Base-by-base conservation (phyloP, 2,797 vertebrate genomes). In the Sparus aurata region DNA sequence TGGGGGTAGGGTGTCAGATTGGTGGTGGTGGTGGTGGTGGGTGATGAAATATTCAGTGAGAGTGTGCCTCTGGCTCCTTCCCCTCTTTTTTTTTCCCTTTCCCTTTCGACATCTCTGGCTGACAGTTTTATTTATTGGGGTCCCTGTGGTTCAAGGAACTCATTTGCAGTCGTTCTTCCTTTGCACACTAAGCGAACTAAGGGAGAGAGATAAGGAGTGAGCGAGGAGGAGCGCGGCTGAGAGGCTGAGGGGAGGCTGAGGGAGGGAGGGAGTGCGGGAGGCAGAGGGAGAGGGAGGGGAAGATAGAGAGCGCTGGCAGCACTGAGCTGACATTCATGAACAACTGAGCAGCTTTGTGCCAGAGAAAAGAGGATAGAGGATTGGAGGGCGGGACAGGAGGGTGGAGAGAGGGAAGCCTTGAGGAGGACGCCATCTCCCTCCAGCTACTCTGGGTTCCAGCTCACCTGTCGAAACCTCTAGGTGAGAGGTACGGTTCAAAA, bases 1-100 rank as follows among this genome's bases (percentile, higher is more conserved):
- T 92, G 90, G 92, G 91, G 92, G 90, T 82, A 91, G 93, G 92
- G 88, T 93, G 91, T 93, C 91, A 93, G 86, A 84, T 83, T 80
- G 82, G 62, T 84, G 82, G 83, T 82, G 82, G 62, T 84, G 82
- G 83, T 82, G 54, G 67, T 34, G 50, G 47, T 69, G 94, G 88
- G 90, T 95, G 94, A 95, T 96, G 93, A 96, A 95, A 96, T 96
- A 96, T 95, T 96, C 95, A 95, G 95, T 93, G 93, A 94, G 93
- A 94, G 92, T 92, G 91, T 80, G 93, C 89, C 93, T 94, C 89
- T 90, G 92, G 91, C 93, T 93, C 85, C 90, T 90, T 84, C 85
- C 30, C 77, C 79, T 82, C 62, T 80, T 81, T 81, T 77, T 77
- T 82, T 54, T 60, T 25, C 4, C 5, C 30, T 60, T 25, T 30